phyloP scores from a whole-genome alignment of 2,797 vertebrate genomes.

The Acipenser transmontanus region DNA sequence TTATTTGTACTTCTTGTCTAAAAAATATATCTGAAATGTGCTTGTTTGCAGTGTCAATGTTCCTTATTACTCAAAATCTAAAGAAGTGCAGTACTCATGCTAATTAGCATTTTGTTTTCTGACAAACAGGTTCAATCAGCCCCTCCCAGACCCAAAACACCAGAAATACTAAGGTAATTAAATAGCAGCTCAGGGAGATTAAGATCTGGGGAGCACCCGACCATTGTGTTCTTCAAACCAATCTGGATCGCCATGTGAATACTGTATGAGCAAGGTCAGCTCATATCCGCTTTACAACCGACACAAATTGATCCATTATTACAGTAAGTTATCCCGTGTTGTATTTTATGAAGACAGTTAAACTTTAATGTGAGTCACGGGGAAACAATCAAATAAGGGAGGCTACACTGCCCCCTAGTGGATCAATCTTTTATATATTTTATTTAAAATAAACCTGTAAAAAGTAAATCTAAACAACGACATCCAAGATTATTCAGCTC shows the following conservation, averaged over 20 bases:
- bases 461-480: background rate
- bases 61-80: too few relatives aligned
- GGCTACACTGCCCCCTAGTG: background rate
- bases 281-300: too few relatives aligned
- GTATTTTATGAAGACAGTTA: too few relatives aligned
- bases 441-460: background rate
- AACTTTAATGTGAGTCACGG: too few relatives aligned
- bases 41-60: background rate
- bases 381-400: background rate
- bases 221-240: too few relatives aligned
- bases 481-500: background rate
- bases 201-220: background rate
- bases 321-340: too few relatives aligned
- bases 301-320: too few relatives aligned
- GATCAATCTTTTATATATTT: background rate
- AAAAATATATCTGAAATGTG: background rate
- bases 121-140: constrained; percentile 60
- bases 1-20: background rate
- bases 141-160: constrained; percentile 69
- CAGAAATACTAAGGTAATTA: constrained; percentile 79
- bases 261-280: too few relatives aligned
- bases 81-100: background rate
- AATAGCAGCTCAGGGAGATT: background rate
- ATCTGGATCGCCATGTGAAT: too few relatives aligned
- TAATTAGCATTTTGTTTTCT: constrained; percentile 6